These are phyloP conservation scores for Dascyllus trimaculatus DNA, from an alignment of 2,113 vertebrate species.

Conservation along the genomic window DNA sequence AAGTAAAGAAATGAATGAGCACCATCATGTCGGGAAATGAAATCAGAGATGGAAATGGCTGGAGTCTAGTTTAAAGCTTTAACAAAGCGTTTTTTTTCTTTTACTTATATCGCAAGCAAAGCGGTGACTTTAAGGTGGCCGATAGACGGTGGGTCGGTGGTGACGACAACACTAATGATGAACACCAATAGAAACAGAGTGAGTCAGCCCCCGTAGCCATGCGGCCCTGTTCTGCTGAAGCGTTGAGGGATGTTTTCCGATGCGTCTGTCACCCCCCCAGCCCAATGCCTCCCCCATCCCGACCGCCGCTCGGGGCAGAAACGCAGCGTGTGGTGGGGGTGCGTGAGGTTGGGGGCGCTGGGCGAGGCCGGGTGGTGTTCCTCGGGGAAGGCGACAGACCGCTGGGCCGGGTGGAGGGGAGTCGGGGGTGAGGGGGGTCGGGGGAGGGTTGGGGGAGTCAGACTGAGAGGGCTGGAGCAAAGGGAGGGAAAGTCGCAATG, in stretches of 20 bases:
- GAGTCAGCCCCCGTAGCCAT: conserved; percentile 65
- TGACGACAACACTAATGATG: conserved; percentile 59
- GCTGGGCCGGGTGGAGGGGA: not conserved
- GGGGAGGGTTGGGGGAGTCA: conserved; percentile 6
- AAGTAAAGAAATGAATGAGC: conserved; percentile 60
- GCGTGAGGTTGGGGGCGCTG: conserved; percentile 8
- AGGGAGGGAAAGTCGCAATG: conserved; percentile 54
- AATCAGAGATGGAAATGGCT: conserved; percentile 21
- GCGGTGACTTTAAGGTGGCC: conserved; percentile 46
- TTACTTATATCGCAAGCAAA: conserved; percentile 53
- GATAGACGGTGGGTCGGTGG: conserved; percentile 20
- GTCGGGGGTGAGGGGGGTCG: not conserved
- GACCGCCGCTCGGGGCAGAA: conserved; percentile 8
- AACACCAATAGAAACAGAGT: conserved; percentile 75
- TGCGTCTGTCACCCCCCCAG: not conserved
- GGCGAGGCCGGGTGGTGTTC: conserved; percentile 8
- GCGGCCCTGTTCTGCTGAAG: conserved; percentile 59
- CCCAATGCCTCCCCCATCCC: not conserved
- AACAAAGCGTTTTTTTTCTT: conserved; percentile 38
- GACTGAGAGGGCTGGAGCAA: conserved; percentile 40
- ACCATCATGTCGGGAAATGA: conserved; percentile 58
- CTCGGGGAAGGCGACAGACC: not conserved
- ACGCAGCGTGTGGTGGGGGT: conserved; percentile 38
- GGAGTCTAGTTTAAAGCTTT: conserved; percentile 61
- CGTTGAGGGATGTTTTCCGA: conserved; percentile 19